Evolutionary conservation across 2,113 vertebrate genomes (phyloP).

Genomic region (Turdus rufiventris): DNA sequence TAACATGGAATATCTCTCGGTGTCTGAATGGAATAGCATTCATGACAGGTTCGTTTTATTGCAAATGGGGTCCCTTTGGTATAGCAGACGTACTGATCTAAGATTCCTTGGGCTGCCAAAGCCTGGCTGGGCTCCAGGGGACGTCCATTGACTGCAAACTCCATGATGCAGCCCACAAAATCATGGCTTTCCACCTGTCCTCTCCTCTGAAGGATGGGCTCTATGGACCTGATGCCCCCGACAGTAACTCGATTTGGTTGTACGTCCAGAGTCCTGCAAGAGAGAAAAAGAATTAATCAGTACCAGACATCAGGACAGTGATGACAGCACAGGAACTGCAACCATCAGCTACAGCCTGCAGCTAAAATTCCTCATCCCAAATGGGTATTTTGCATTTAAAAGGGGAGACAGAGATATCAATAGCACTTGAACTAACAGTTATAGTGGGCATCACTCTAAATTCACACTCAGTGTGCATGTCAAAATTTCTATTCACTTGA

Average conservation of each 20-base stretch:
- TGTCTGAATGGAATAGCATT: background rate
- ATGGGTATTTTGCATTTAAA: background rate
- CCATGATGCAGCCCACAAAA: constrained; percentile 98
- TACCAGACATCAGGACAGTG: background rate
- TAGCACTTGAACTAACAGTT: background rate
- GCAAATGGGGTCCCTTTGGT: background rate
- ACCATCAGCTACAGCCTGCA: background rate
- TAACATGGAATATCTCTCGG: background rate
- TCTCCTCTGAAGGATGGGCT: constrained; percentile 87
- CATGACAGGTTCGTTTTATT: background rate
- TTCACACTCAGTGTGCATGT: background rate
- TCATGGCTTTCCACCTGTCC: constrained; percentile 94
- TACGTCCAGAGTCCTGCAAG: constrained; percentile 89
- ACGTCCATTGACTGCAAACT: constrained; percentile 95
- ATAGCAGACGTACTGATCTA: constrained; percentile 84
- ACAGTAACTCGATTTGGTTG: constrained; percentile 93
- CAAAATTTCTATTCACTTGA: background rate
- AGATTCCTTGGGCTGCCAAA: constrained; percentile 85
- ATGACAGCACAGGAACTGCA: background rate
- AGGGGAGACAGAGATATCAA: background rate
- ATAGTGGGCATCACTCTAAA: background rate
- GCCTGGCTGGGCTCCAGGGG: constrained; percentile 95
- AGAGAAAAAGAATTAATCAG: background rate
- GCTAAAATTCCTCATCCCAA: background rate
- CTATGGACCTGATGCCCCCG: constrained; percentile 87